These are phyloP conservation scores for Agrochola macilenta DNA, from an alignment of 2,888 invertebrate genomes.

Conservation along the genomic window DNA sequence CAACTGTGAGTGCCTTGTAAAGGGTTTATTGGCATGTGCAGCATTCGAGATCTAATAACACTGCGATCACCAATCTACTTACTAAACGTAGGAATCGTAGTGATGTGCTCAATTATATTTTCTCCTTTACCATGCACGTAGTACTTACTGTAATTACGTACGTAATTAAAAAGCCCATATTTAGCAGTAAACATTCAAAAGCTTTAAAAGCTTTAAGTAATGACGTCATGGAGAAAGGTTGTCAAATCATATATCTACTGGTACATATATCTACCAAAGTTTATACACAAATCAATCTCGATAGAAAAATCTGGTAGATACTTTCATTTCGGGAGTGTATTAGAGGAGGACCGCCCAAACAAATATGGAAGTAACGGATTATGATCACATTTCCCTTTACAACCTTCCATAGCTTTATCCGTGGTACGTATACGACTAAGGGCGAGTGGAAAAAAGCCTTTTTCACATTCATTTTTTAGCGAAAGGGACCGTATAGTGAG, in stretches of 20 bases:
- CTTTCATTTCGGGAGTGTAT: slow-evolving; percentile 67
- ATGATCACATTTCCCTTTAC: slow-evolving; percentile 85
- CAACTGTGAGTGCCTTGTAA: slow-evolving; percentile 24
- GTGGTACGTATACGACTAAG: slow-evolving; percentile 71
- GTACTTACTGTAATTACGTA: not conserved
- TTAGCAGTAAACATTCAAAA: not conserved
- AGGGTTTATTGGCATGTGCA: slow-evolving; percentile 32
- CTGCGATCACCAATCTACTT: not conserved
- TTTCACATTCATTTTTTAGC: slow-evolving; percentile 80
- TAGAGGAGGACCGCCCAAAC: slow-evolving; percentile 75
- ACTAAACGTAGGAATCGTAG: not conserved
- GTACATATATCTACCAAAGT: not conserved
- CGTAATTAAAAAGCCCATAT: not conserved
- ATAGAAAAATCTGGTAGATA: slow-evolving; percentile 61
- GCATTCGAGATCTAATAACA: not conserved
- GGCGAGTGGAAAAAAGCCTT: slow-evolving; percentile 75
- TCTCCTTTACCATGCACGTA: not conserved
- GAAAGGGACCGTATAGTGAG: slow-evolving; percentile 76
- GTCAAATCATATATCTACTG: not conserved
- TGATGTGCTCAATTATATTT: not conserved
- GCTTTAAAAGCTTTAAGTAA: not conserved
- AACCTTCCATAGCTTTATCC: slow-evolving; percentile 81
- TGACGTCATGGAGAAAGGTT: slow-evolving; percentile 3
- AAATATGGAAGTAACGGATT: slow-evolving; percentile 83
- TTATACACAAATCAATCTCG: slow-evolving; percentile 51